Base-by-base conservation (phyloP, 2,797 vertebrate genomes). In the Acipenser transmontanus region DNA sequence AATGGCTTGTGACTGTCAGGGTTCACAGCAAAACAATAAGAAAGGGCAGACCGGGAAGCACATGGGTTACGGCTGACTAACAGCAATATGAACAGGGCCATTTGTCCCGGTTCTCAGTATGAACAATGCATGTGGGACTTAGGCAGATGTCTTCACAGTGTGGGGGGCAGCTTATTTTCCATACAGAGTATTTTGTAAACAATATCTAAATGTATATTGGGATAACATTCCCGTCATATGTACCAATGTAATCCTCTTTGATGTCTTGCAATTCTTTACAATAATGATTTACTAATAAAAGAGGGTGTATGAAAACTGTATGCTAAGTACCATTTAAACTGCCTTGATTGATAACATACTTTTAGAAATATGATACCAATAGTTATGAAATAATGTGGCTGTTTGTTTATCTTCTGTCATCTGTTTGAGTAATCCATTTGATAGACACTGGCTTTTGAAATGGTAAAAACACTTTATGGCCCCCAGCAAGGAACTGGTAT, bases 21-120 rank as follows among this genome's bases (percentile, higher is more conserved):
- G 82, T 85, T 84, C 80, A 84, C 70, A 49, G 64, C 76, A 72
- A 74, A 81, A 90, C 86, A 89, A 86, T 82, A 78, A 71, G 61
- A 76, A 78, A 74, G 66, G 70, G 68, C 77, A 75, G 64, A 76
- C 78, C 65, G 68, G 73, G 78, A 6, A 73, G 84, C 82, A 79
- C 77, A 68, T 80, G 83, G 74, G 76, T 71, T 61, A 82, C 82
- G 86, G 85, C 85, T 88, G 86, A 86, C 84, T 83, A 76, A 48
- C 75, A 68, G 73, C 66, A 76, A 81, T 69, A 67, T 69, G 76
- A 84, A 80, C 64, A 2, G 13, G 80, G 74, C 79, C 84, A 81
- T 85, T 84, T 80, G 76, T 80, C 66, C 79, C 13, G 6, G 48
- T 71, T 73, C 62, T 78, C 79, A 10, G 52, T 75, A 80, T 66